Evolutionary conservation across 2,113 vertebrate genomes (phyloP).

Genomic region (Nothocercus nigrocapillus): DNA sequence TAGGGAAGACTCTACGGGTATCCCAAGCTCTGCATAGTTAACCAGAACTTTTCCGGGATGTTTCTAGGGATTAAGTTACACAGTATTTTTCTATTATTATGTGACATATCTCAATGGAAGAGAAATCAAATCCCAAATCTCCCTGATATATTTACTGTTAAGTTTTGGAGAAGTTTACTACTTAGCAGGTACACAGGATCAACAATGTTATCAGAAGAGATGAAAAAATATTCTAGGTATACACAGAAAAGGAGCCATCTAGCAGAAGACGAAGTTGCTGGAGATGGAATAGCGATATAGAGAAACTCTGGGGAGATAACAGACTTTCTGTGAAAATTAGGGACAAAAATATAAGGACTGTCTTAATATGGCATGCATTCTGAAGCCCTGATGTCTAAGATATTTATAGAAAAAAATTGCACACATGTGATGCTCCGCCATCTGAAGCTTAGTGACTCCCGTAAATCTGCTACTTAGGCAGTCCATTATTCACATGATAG

Average conservation of each 20-base stretch:
- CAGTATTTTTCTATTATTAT: not conserved
- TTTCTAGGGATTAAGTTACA: not conserved
- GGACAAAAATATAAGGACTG: not conserved
- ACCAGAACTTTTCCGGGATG: not conserved
- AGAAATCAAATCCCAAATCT: not conserved
- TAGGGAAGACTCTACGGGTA: not conserved
- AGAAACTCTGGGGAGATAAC: not conserved
- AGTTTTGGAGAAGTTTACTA: not conserved
- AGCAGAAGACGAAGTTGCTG: not conserved
- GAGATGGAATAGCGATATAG: not conserved
- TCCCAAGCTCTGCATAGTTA: not conserved
- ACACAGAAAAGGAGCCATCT: not conserved
- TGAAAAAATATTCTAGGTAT: not conserved
- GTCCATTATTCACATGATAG: not conserved
- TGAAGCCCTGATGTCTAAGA: not conserved
- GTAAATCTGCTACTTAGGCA: slow-evolving; percentile 28
- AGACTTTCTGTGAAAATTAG: not conserved
- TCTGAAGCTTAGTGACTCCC: not conserved
- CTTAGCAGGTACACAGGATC: not conserved
- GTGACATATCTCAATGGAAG: not conserved
- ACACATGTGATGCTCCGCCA: not conserved
- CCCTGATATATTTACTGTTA: not conserved
- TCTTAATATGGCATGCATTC: not conserved
- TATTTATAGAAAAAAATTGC: slow-evolving; percentile 1
- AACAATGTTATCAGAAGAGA: not conserved